A percentile compares a stretch with the other conserved stretches of the same genome.
Evolutionary conservation across 2,888 invertebrate genomes (phyloP).

Genomic region (Agrotis clavis): DNA sequence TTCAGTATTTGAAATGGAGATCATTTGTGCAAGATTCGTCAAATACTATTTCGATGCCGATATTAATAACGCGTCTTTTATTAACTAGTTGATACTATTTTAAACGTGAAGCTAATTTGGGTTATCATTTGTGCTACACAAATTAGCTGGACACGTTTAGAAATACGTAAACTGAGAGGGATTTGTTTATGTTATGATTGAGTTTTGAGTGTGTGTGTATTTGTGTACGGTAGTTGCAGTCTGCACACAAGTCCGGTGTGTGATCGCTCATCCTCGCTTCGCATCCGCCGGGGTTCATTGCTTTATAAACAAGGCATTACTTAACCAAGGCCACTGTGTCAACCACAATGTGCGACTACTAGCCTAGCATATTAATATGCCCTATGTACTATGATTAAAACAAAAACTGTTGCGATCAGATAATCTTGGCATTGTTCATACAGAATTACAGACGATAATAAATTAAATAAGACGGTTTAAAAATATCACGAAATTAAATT

Average conservation of each 20-base stretch:
- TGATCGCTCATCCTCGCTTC: slow-evolving; percentile 52
- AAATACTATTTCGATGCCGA: slow-evolving; percentile 49
- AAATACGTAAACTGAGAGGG: slow-evolving; percentile 40
- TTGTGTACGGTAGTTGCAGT: slow-evolving; percentile 59
- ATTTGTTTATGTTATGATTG: slow-evolving; percentile 9
- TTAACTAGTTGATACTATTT: slow-evolving; percentile 46
- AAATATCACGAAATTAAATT: slow-evolving; percentile 89
- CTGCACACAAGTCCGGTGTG: slow-evolving; percentile 62
- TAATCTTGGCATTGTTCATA: slow-evolving; percentile 78
- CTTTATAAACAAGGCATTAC: slow-evolving; percentile 85
- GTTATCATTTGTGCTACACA: slow-evolving; percentile 46
- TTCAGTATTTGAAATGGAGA: slow-evolving; percentile 44
- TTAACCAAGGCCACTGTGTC: slow-evolving; percentile 87
- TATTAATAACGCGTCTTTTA: slow-evolving; percentile 45
- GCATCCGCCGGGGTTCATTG: slow-evolving; percentile 78
- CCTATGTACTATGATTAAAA: slow-evolving; percentile 80
- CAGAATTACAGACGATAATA: slow-evolving; percentile 83
- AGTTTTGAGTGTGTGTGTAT: slow-evolving; percentile 13
- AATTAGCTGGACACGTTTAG: slow-evolving; percentile 60
- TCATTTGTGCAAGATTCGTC: slow-evolving; percentile 55
- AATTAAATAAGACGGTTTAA: slow-evolving; percentile 86
- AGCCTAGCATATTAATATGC: slow-evolving; percentile 86
- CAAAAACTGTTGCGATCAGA: slow-evolving; percentile 76
- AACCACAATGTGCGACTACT: slow-evolving; percentile 86
- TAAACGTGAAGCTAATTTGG: slow-evolving; percentile 59